Percentiles rank a stretch among this genome's conserved stretches.
Conservation (phyloP, 37 sponge, comb jelly and placozoan species). For the Dysidea cf. avara region DNA sequence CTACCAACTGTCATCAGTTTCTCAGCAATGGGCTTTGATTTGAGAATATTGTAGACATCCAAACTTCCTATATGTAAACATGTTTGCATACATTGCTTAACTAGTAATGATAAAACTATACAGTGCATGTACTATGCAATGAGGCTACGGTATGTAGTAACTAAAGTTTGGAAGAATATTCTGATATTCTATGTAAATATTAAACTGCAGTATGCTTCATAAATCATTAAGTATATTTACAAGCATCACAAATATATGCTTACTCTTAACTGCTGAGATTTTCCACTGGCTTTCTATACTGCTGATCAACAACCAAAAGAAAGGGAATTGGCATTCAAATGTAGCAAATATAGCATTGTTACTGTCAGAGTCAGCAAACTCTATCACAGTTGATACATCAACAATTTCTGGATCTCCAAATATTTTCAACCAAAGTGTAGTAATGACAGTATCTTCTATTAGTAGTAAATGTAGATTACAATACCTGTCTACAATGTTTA, state of each 20-base stretch:
- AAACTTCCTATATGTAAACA: no score
- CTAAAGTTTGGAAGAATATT: no score
- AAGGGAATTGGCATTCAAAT: conserved; percentile 71
- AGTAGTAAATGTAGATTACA: not conserved
- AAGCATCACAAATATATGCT: no score
- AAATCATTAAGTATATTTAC: no score
- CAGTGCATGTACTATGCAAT: no score
- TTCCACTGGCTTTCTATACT: conserved; percentile 56
- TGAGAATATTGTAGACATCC: no score
- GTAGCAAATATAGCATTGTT: not conserved
- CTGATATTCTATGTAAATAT: no score
- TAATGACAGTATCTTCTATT: not conserved
- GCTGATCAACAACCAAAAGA: conserved; percentile 78
- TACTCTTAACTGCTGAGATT: conserved; percentile 3
- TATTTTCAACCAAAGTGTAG: conserved; percentile 56
- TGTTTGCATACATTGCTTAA: no score
- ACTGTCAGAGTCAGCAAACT: not conserved
- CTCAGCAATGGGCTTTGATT: conserved; percentile 10
- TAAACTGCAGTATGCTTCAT: no score
- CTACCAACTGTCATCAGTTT: conserved; percentile 21
- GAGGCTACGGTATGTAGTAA: no score
- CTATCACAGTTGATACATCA: conserved; percentile 21
- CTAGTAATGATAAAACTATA: no score
- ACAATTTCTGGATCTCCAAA: conserved; percentile 21
- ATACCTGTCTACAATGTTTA: no score